Evolutionary conservation across 1,140 invertebrate species (phyloP).

Genomic region (Sycophila sp.): DNA sequence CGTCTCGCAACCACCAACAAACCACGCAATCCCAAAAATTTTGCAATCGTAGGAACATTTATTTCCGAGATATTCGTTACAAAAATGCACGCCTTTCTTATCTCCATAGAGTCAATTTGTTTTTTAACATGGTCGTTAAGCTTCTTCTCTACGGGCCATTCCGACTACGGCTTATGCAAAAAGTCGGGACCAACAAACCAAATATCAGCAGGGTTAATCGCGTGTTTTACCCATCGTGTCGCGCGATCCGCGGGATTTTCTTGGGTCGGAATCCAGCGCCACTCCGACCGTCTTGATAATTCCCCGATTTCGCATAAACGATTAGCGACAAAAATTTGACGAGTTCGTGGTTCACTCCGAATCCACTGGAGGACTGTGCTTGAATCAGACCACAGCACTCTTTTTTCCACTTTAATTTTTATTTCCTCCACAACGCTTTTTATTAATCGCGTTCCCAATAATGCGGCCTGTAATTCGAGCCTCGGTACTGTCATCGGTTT

Average conservation of each 20-base stretch:
- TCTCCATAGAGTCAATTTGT: background rate
- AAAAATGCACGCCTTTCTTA: background rate
- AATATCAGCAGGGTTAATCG: background rate
- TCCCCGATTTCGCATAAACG: background rate
- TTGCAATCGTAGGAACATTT: background rate
- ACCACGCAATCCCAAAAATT: background rate
- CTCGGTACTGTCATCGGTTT: no score
- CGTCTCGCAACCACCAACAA: background rate
- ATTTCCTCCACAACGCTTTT: background rate
- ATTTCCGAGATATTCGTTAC: no score
- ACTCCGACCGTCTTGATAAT: background rate
- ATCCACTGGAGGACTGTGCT: background rate
- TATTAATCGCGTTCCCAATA: background rate
- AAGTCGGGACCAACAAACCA: background rate
- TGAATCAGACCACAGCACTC: background rate
- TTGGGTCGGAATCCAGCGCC: background rate
- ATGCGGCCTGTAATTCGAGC: no score
- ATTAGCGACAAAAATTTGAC: background rate
- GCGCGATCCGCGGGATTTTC: background rate
- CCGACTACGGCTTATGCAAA: background rate
- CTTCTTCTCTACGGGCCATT: background rate
- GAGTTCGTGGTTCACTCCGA: background rate
- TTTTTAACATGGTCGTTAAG: background rate
- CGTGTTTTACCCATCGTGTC: background rate
- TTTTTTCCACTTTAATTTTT: background rate